A percentile compares a stretch with the other conserved stretches of the same genome.
phyloP scores from a whole-genome alignment of 2,888 invertebrate species.

The Unio delphinus region DNA sequence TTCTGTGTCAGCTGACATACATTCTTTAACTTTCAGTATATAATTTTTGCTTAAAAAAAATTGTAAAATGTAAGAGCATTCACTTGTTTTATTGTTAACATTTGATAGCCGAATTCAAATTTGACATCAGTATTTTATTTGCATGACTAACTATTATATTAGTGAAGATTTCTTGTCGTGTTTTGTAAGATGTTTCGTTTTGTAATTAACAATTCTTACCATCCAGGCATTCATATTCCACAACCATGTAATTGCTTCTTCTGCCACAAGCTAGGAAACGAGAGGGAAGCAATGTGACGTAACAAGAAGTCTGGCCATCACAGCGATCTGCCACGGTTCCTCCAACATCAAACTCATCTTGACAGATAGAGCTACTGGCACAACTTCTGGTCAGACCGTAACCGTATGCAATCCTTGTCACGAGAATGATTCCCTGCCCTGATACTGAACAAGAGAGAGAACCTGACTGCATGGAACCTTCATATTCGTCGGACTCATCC shows the following conservation, averaged over 20 bases:
- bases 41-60: too few species aligned
- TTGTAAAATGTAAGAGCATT: too few species aligned
- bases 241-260: constrained; percentile 29
- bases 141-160: too few species aligned
- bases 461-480: constrained; percentile 9
- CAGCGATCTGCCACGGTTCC: constrained; percentile 21
- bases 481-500: not conserved
- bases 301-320: constrained; percentile 26
- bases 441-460: constrained; percentile 23
- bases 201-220: constrained; percentile 20
- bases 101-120: too few species aligned
- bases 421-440: constrained; percentile 22
- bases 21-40: too few species aligned
- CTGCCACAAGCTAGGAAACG: constrained; percentile 25
- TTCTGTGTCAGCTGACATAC: too few species aligned
- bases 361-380: constrained; percentile 18
- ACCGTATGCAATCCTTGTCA: constrained; percentile 27
- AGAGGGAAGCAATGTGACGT: constrained; percentile 17
- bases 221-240: constrained; percentile 35
- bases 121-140: too few species aligned
- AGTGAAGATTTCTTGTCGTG: too few species aligned
- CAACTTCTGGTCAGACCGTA: constrained; percentile 20
- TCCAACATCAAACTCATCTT: constrained; percentile 25
- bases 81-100: too few species aligned
- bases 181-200: too few species aligned